Evolutionary conservation across 2,797 vertebrate species (phyloP).

Genomic region (Coranthus polyacanthus): DNA sequence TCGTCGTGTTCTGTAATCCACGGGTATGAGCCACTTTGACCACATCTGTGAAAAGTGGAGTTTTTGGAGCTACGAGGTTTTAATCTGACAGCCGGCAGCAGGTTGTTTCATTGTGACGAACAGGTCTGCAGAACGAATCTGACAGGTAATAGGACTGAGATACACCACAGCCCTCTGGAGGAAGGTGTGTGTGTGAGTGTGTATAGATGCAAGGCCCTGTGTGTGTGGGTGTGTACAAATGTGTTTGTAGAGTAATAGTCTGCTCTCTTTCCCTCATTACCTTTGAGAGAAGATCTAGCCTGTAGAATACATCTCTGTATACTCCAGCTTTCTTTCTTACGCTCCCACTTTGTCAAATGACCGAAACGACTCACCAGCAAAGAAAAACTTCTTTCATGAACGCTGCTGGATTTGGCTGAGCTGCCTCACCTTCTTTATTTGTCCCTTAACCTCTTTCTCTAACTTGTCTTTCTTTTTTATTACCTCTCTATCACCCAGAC

Average conservation of each 20-base stretch:
- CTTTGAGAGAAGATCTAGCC: conserved; percentile 35
- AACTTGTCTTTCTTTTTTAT: conserved; percentile 9
- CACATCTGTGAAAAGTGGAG: conserved; percentile 22
- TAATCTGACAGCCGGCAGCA: conserved; percentile 38
- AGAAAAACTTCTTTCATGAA: conserved; percentile 29
- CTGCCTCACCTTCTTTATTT: background rate
- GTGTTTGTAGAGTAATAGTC: conserved; percentile 59
- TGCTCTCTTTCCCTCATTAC: conserved; percentile 55
- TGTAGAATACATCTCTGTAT: conserved; percentile 41
- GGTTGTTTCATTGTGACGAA: conserved; percentile 56
- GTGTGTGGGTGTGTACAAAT: conserved; percentile 45
- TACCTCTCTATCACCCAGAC: conserved; percentile 76
- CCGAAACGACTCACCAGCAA: conserved; percentile 11
- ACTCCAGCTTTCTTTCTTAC: conserved; percentile 14
- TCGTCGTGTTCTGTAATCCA: conserved; percentile 29
- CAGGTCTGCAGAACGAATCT: conserved; percentile 50
- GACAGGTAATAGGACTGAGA: conserved; percentile 71
- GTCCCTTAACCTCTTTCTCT: conserved; percentile 31
- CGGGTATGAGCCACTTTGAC: conserved; percentile 20
- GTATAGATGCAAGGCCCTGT: conserved; percentile 11
- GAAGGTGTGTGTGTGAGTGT: conserved; percentile 29
- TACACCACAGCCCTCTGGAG: conserved; percentile 53
- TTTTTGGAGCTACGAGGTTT: conserved; percentile 43
- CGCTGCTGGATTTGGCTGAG: background rate
- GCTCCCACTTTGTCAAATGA: conserved; percentile 35